These are phyloP conservation scores for Eupithecia abbreviata DNA, from an alignment of 2,888 invertebrate genomes.

Conservation along the genomic window DNA sequence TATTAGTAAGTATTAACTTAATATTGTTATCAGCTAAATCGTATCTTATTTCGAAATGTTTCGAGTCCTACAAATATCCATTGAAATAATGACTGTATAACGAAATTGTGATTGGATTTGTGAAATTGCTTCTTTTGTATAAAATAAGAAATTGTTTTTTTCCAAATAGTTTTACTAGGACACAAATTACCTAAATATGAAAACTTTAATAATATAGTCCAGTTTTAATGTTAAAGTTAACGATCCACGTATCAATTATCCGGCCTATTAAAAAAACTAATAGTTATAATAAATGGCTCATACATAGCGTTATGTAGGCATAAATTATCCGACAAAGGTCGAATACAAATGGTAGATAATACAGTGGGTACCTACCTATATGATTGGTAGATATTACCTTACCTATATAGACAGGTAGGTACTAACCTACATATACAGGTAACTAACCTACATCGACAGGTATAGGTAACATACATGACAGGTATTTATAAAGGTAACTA, in stretches of 20 bases:
- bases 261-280: neutral
- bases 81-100: neutral
- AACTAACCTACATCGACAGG: too few relatives aligned
- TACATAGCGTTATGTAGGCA: neutral
- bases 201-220: neutral
- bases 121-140: neutral
- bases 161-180: neutral
- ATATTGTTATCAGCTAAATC: conserved; percentile 59
- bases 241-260: neutral
- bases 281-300: neutral
- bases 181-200: neutral
- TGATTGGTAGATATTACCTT: neutral
- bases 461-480: too few relatives aligned
- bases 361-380: neutral
- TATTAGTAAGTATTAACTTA: conserved; percentile 54
- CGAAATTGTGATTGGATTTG: neutral
- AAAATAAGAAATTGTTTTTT: neutral
- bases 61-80: neutral
- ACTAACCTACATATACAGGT: too few relatives aligned
- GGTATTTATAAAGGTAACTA: too few relatives aligned
- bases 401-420: neutral
- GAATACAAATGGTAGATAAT: conserved; percentile 10
- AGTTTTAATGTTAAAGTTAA: neutral
- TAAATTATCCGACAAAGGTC: conserved; percentile 17
- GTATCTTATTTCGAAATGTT: conserved; percentile 57